Percentiles rank a stretch among this genome's conserved stretches.
phyloP scores from a whole-genome alignment of 2,113 vertebrate species.

The Poecilia latipinna region DNA sequence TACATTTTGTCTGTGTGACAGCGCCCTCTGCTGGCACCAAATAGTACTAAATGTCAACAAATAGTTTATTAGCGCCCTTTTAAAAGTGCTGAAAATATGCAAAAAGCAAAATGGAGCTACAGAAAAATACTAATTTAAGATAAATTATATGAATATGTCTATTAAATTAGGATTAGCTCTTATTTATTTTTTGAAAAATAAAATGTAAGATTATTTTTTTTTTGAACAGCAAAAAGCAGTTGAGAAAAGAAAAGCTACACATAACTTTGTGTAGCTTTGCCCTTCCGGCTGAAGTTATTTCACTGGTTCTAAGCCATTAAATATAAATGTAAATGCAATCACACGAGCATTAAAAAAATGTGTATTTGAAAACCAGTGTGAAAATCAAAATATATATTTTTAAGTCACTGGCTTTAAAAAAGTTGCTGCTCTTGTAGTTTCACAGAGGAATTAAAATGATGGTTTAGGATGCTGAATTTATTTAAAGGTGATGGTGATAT shows the following conservation, averaged over 20 bases:
- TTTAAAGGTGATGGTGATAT: not conserved
- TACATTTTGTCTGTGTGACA: not conserved
- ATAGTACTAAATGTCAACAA: not conserved
- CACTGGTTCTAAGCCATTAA: accelerated
- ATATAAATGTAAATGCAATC: not conserved
- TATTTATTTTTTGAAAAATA: not conserved
- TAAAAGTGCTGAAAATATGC: not conserved
- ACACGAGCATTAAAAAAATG: not conserved
- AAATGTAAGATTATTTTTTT: not conserved
- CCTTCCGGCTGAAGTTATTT: not conserved
- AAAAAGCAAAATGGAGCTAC: not conserved
- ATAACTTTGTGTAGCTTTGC: not conserved
- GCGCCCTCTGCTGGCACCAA: constrained; percentile 40
- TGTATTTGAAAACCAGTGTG: not conserved
- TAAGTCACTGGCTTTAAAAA: too few species aligned
- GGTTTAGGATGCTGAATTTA: not conserved
- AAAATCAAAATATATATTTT: not conserved
- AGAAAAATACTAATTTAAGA: not conserved
- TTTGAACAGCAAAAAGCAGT: not conserved
- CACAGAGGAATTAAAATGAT: not conserved
- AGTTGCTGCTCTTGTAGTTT: not conserved
- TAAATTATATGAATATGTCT: not conserved
- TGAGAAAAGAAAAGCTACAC: too few species aligned
- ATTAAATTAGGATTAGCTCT: not conserved
- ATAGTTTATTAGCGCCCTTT: constrained; percentile 2